Percentiles rank a stretch among this genome's conserved stretches.
Evolutionary conservation across 2,888 invertebrate genomes (phyloP).

Genomic region (Branchellion lobata): DNA sequence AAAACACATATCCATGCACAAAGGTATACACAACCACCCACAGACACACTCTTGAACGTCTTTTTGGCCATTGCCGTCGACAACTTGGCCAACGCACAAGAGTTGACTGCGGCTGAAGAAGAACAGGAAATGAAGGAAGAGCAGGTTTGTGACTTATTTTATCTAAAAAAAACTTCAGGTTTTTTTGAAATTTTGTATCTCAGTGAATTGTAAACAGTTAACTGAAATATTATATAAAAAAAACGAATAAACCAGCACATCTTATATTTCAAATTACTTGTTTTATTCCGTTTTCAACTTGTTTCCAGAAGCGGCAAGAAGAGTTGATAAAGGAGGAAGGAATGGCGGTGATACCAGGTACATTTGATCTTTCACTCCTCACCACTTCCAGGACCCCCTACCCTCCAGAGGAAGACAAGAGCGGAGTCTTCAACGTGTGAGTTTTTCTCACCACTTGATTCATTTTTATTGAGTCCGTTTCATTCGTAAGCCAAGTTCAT

Average conservation of each 20-base stretch:
- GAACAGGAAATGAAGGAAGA: conserved; percentile 64
- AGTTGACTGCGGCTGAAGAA: conserved; percentile 96
- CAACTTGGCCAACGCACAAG: conserved; percentile 99
- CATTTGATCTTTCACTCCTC: conserved; percentile 69
- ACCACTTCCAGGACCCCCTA: conserved; percentile 69
- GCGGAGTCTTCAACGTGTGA: conserved; percentile 55
- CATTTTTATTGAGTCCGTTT: not conserved
- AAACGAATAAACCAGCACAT: not conserved
- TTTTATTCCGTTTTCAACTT: no score
- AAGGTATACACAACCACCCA: no score
- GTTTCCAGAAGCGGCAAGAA: conserved; percentile 41
- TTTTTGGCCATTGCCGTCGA: conserved; percentile 99
- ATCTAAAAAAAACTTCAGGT: not conserved
- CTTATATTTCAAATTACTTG: no score
- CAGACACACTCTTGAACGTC: conserved; percentile 94
- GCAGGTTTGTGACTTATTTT: conserved; percentile 33
- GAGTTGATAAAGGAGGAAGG: conserved; percentile 41
- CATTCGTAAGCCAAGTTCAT: no score
- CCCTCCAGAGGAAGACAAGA: conserved; percentile 62
- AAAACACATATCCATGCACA: no score
- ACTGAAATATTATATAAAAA: not conserved
- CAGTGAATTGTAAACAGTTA: not conserved
- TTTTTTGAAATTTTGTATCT: not conserved
- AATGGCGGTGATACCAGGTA: conserved; percentile 33
- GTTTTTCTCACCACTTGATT: not conserved